A percentile compares a stretch with the other conserved stretches of the same genome.
phyloP scores from a whole-genome alignment of 1,140 invertebrate genomes.

The Mya arenaria region DNA sequence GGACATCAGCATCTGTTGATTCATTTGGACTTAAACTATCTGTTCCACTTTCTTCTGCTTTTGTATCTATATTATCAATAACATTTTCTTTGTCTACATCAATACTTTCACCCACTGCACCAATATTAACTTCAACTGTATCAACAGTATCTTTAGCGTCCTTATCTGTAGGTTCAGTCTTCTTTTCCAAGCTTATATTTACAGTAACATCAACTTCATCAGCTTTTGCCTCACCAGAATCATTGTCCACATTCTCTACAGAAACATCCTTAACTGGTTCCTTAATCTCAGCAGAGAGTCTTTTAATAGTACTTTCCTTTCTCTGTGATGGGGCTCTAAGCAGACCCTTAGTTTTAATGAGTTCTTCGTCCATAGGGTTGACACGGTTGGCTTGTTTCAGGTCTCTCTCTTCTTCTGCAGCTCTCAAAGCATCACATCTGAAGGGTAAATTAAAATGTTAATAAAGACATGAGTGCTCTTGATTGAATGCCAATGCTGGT shows the following conservation, averaged over 20 bases:
- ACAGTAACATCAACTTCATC: not conserved
- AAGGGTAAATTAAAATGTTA: too few relatives aligned
- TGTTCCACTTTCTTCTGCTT: not conserved
- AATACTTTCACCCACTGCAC: not conserved
- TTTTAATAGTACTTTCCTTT: slow-evolving; percentile 44
- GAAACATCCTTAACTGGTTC: slow-evolving; percentile 25
- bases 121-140: not conserved
- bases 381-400: slow-evolving; percentile 66
- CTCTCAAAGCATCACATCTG: slow-evolving; percentile 76
- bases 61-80: not conserved
- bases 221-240: not conserved
- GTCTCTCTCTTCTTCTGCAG: slow-evolving; percentile 72
- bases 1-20: too few relatives aligned
- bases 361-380: slow-evolving; percentile 74
- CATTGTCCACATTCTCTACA: too few relatives aligned
- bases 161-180: not conserved
- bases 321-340: slow-evolving; percentile 69
- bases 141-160: not conserved
- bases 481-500: too few relatives aligned
- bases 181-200: not conserved
- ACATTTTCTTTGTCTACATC: not conserved
- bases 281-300: slow-evolving; percentile 50
- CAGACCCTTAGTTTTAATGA: slow-evolving; percentile 77
- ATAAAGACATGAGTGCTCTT: too few relatives aligned
- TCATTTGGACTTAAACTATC: not conserved